Percentiles rank a stretch among this genome's conserved stretches.
Evolutionary conservation across 2,888 invertebrate genomes (phyloP).

Genomic region (Lucinisca nassula): DNA sequence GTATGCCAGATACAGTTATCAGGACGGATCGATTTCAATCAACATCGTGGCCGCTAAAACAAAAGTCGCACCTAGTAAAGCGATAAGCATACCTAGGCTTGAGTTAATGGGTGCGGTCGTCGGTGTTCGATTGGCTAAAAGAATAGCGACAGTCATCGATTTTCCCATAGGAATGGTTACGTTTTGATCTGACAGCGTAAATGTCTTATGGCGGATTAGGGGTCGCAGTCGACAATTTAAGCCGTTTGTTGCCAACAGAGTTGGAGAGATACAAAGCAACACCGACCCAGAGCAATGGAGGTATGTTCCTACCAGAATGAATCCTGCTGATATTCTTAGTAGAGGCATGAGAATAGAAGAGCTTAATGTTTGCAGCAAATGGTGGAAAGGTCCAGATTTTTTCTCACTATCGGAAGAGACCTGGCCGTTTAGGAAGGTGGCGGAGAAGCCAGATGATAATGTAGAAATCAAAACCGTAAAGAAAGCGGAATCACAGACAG

Average conservation of each 20-base stretch:
- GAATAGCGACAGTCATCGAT: not conserved
- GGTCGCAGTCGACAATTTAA: slow-evolving; percentile 39
- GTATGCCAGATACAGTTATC: slow-evolving; percentile 20
- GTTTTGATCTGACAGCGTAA: slow-evolving; percentile 1
- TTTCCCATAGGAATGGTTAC: not conserved
- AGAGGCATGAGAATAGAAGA: not conserved
- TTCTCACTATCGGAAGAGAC: not conserved
- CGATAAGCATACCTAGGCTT: slow-evolving; percentile 34
- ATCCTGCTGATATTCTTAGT: not conserved
- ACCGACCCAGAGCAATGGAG: slow-evolving; percentile 18
- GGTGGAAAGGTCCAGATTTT: slow-evolving; percentile 19
- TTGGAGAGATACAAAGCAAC: slow-evolving; percentile 50
- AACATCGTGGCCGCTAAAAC: slow-evolving; percentile 36
- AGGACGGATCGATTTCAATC: not conserved
- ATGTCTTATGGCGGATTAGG: slow-evolving; percentile 46
- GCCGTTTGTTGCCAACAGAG: slow-evolving; percentile 61
- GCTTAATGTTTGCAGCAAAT: not conserved
- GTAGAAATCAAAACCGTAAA: too few species aligned
- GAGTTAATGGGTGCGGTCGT: slow-evolving; percentile 39
- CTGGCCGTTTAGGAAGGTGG: not conserved
- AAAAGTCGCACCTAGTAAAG: slow-evolving; percentile 43
- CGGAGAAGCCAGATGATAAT: not conserved
- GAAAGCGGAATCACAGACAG: not conserved
- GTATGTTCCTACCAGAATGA: slow-evolving; percentile 10
- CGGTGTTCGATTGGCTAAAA: not conserved